Evolutionary conservation across 2,113 vertebrate genomes (phyloP).

Genomic region (Lamprotornis superbus): DNA sequence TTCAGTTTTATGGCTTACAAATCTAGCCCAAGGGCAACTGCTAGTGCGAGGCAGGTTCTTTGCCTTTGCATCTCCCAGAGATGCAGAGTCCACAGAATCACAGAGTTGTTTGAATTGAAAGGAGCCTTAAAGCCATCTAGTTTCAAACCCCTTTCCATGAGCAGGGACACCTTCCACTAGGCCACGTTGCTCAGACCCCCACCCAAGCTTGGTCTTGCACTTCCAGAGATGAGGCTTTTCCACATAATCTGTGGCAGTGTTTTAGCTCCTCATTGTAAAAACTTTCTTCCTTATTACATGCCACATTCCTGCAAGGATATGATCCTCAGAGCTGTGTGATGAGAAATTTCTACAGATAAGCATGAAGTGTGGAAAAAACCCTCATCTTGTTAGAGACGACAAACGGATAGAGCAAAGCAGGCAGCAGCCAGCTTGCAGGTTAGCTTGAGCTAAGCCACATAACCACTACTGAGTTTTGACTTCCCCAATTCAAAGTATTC

Average conservation of each 20-base stretch:
- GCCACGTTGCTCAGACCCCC: not conserved
- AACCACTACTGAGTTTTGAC: not conserved
- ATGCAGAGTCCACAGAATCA: not conserved
- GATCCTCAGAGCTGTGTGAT: not conserved
- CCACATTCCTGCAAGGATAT: not conserved
- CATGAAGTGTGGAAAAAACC: fast-evolving
- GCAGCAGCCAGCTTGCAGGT: not conserved
- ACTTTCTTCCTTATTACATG: not conserved
- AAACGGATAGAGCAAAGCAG: not conserved
- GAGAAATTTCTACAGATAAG: not conserved
- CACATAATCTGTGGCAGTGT: not conserved
- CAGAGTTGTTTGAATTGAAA: not conserved
- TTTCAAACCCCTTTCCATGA: not conserved
- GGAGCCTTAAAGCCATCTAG: not conserved
- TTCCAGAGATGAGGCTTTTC: not conserved
- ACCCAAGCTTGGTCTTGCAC: no score
- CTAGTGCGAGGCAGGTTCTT: not conserved
- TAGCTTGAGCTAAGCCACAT: not conserved
- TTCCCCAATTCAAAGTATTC: not conserved
- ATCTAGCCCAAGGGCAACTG: not conserved
- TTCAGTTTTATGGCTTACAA: not conserved
- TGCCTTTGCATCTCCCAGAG: not conserved
- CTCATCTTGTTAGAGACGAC: not conserved
- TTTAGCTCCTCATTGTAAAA: not conserved
- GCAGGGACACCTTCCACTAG: not conserved